phyloP scores from a whole-genome alignment of 2,113 vertebrate species.

The Prionailurus viverrinus region DNA sequence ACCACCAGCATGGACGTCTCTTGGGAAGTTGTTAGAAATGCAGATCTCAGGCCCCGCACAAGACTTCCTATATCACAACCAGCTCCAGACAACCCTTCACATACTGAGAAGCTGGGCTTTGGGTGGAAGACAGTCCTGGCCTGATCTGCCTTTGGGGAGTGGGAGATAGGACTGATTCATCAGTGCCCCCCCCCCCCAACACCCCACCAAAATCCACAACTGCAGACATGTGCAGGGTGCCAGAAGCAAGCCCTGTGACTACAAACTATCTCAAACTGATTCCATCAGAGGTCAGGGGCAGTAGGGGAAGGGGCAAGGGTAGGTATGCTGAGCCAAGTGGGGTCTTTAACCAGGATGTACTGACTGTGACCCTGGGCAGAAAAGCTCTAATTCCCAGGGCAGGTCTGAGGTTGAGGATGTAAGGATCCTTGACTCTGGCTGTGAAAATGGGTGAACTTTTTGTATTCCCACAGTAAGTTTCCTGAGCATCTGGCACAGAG shows the following conservation, averaged over 20 bases:
- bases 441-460: not conserved
- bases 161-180: not conserved
- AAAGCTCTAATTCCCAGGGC: not conserved
- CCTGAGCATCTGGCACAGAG: not conserved
- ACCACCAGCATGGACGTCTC: not conserved
- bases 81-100: too few relatives aligned
- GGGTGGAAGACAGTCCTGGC: not conserved
- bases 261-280: not conserved
- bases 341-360: not conserved
- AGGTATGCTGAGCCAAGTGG: too few relatives aligned
- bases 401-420: not conserved
- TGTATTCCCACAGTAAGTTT: not conserved
- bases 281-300: not conserved
- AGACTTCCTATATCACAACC: not conserved
- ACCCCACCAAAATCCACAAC: not conserved
- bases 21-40: not conserved
- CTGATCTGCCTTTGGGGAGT: not conserved
- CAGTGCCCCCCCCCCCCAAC: not conserved
- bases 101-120: not conserved
- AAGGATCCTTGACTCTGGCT: not conserved
- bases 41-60: not conserved
- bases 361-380: not conserved
- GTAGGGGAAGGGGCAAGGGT: accelerated
- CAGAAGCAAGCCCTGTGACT: not conserved
- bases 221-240: not conserved